Percentiles rank a stretch among this genome's conserved stretches.
These are phyloP conservation scores for Myoxocephalus aenaeus DNA, from an alignment of 2,797 vertebrate genomes.

Conservation along the genomic window DNA sequence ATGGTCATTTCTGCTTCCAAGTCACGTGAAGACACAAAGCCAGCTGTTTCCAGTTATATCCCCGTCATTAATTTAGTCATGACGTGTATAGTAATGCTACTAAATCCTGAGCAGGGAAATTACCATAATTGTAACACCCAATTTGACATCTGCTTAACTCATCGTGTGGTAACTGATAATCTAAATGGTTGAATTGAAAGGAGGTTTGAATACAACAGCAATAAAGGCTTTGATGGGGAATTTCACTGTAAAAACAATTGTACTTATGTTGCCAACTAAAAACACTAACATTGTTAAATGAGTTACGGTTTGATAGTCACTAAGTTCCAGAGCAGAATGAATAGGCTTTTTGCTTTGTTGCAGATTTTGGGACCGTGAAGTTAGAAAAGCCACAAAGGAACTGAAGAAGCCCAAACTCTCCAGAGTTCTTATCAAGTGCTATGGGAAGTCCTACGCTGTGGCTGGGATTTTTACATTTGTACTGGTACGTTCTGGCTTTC, in stretches of 20 bases:
- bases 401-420: constrained; percentile 84
- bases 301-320: not conserved
- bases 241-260: not conserved
- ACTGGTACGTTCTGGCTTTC: constrained; percentile 80
- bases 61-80: no score
- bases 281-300: not conserved
- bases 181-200: no score
- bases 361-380: constrained; percentile 92
- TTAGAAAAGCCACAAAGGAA: constrained; percentile 85
- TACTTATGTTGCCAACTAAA: not conserved
- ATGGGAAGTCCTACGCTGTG: constrained; percentile 87
- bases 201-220: no score
- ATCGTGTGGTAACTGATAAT: no score
- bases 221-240: no score
- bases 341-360: not conserved
- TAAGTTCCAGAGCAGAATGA: not conserved
- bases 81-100: no score
- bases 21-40: no score
- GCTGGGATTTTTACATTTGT: constrained; percentile 87
- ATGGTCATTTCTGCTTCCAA: no score
- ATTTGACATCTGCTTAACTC: no score
- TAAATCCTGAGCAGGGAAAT: no score
- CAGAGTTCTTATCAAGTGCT: constrained; percentile 89
- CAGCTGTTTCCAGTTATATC: no score
- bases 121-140: no score